Evolutionary conservation across 2,888 invertebrate genomes (phyloP).

Genomic region (Celastrina argiolus): DNA sequence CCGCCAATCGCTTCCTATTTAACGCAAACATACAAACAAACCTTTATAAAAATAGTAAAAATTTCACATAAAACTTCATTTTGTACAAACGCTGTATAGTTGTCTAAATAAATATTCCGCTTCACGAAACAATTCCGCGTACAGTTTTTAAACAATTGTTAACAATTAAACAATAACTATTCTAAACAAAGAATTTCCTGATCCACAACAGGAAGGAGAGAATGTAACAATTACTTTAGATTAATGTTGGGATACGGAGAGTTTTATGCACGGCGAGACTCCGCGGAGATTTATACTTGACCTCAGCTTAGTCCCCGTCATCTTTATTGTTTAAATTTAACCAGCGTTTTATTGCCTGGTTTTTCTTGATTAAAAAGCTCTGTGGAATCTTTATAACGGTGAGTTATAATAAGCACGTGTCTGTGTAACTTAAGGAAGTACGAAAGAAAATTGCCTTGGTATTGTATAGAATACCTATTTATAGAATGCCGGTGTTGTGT

Average conservation of each 20-base stretch:
- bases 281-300: slow-evolving; percentile 45
- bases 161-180: slow-evolving; percentile 19
- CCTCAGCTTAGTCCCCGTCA: slow-evolving; percentile 23
- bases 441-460: too few species aligned
- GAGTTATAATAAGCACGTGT: background rate
- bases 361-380: slow-evolving; percentile 1
- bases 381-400: background rate
- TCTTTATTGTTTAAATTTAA: slow-evolving; percentile 25
- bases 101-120: background rate
- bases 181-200: slow-evolving; percentile 44
- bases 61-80: too few species aligned
- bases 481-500: too few species aligned
- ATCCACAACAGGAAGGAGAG: slow-evolving; percentile 57
- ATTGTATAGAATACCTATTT: too few species aligned
- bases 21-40: too few species aligned
- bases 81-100: background rate
- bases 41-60: too few species aligned
- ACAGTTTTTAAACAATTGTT: background rate
- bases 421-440: background rate
- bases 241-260: slow-evolving; percentile 58
- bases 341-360: slow-evolving; percentile 11
- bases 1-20: too few species aligned
- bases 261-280: slow-evolving; percentile 51
- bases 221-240: slow-evolving; percentile 65
- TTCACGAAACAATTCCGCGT: background rate